These are phyloP conservation scores for Epizoanthus fatuus DNA, from an alignment of 92 coral and sea anemone species.

Conservation along the genomic window DNA sequence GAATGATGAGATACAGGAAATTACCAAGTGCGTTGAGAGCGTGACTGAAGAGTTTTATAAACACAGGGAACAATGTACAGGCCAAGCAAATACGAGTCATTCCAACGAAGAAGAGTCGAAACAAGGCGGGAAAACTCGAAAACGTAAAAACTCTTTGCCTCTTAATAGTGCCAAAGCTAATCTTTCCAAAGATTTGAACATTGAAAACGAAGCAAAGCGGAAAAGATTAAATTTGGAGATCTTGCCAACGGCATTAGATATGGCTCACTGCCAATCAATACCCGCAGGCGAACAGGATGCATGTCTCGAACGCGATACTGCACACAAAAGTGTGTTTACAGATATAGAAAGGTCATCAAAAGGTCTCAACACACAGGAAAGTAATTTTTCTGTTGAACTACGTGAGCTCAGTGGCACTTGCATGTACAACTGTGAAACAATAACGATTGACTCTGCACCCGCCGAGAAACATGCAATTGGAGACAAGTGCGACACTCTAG, in stretches of 20 bases:
- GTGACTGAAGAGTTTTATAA: conserved; percentile 31
- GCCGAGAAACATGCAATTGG: neutral
- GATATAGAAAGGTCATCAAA: conserved; percentile 40
- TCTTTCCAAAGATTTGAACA: neutral
- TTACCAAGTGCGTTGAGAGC: conserved; percentile 34
- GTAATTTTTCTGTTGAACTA: conserved; percentile 14
- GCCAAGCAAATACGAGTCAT: conserved; percentile 11
- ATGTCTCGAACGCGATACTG: conserved; percentile 2
- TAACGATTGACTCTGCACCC: neutral
- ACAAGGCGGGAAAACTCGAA: neutral
- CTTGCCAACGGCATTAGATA: conserved; percentile 3
- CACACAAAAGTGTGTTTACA: neutral
- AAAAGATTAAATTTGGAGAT: conserved; percentile 1
- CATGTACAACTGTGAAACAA: conserved; percentile 21
- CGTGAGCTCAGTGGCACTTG: neutral
- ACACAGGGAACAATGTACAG: conserved; percentile 41
- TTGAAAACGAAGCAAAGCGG: neutral
- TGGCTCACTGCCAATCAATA: neutral
- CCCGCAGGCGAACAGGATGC: conserved; percentile 32
- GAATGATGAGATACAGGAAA: conserved; percentile 23
- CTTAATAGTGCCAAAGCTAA: neutral
- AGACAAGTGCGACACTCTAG: neutral
- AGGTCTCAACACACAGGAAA: neutral
- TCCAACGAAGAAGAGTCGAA: neutral
- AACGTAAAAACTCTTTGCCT: neutral